Evolutionary conservation across 2,113 vertebrate genomes (phyloP).

Genomic region (Cranoglanis bouderius): DNA sequence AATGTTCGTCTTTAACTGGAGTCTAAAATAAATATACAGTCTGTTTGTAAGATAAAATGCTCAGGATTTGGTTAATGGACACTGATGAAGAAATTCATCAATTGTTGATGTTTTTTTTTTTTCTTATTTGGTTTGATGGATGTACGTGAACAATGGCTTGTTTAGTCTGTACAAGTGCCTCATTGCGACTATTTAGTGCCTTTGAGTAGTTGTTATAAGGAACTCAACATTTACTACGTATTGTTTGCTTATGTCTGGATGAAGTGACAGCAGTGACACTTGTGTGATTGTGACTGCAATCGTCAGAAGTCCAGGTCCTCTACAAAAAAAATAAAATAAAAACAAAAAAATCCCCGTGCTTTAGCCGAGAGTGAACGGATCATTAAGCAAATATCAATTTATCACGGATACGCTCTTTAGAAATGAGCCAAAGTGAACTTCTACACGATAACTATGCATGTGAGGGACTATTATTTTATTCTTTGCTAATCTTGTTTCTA

Average conservation of each 20-base stretch:
- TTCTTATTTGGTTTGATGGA: constrained; percentile 28
- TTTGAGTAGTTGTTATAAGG: constrained; percentile 36
- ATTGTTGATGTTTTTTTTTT: constrained; percentile 48
- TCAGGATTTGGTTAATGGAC: neutral
- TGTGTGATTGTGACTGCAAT: constrained; percentile 33
- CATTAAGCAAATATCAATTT: constrained; percentile 20
- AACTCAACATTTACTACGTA: constrained; percentile 30
- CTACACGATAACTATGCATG: neutral
- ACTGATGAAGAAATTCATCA: constrained; percentile 28
- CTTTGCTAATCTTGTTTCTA: neutral
- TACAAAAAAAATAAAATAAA: constrained; percentile 16
- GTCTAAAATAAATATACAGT: neutral
- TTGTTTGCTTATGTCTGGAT: constrained; percentile 58
- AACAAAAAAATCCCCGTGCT: neutral
- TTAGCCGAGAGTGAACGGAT: neutral
- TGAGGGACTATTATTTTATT: neutral
- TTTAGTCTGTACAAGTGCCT: constrained; percentile 69
- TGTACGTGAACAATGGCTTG: constrained; percentile 61
- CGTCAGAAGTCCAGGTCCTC: constrained; percentile 41
- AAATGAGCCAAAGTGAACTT: neutral
- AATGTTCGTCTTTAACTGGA: neutral
- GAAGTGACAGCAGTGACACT: constrained; percentile 52
- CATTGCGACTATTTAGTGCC: constrained; percentile 61
- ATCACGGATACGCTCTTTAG: neutral
- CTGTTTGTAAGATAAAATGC: neutral